These are phyloP conservation scores for Alentia gelatinosa DNA, from an alignment of 2,888 invertebrate species.

Conservation along the genomic window DNA sequence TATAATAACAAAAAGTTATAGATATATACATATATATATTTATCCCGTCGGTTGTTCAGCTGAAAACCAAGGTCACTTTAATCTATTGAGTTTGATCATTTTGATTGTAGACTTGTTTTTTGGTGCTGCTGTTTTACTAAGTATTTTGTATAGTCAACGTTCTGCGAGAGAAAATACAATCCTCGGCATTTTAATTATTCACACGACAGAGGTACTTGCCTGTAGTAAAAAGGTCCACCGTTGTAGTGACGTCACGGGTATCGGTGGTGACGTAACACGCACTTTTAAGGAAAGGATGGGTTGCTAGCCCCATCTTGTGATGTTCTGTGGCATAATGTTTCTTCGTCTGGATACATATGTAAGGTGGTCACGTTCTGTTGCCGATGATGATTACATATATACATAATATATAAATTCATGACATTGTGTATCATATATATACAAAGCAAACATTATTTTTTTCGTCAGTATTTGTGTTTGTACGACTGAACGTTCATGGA, in stretches of 20 bases:
- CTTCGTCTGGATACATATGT: constrained; percentile 12
- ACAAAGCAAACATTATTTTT: constrained; percentile 47
- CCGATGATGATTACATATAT: constrained; percentile 20
- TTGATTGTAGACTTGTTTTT: constrained; percentile 46
- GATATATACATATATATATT: background rate
- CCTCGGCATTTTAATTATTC: background rate
- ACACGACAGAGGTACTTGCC: constrained; percentile 42
- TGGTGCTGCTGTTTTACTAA: constrained; percentile 49
- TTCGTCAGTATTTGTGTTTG: constrained; percentile 26
- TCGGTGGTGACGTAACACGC: background rate
- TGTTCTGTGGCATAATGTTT: constrained; percentile 39
- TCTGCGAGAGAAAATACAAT: background rate
- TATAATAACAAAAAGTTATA: background rate
- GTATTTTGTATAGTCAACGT: constrained; percentile 52
- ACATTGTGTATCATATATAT: constrained; percentile 37
- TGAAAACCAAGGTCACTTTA: background rate
- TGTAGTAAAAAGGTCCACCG: background rate
- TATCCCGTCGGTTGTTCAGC: background rate
- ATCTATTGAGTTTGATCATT: background rate
- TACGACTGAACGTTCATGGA: constrained; percentile 6
- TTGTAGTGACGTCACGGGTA: background rate
- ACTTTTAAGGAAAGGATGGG: background rate
- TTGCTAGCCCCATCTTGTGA: background rate
- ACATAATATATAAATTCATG: constrained; percentile 24
- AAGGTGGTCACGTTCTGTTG: constrained; percentile 21